phyloP scores from a whole-genome alignment of 2,888 invertebrate species.

The Luperina nickerlii region DNA sequence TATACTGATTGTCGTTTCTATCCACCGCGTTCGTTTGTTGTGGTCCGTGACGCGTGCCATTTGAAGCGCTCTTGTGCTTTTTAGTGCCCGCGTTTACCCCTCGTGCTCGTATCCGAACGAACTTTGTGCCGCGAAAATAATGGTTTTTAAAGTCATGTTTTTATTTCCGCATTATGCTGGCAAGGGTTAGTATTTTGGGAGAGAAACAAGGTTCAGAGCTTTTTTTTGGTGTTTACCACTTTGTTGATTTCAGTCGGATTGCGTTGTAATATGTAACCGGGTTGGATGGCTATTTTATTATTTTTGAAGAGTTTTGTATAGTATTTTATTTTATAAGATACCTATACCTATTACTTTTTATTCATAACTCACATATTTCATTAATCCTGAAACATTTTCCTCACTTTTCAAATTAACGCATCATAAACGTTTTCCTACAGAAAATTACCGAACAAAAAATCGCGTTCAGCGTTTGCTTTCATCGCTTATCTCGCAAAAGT shows the following conservation, averaged over 20 bases:
- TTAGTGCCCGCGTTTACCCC: conserved; percentile 89
- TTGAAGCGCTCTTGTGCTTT: conserved; percentile 87
- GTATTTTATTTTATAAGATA: background rate
- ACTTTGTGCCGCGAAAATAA: conserved; percentile 77
- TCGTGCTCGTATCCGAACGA: conserved; percentile 75
- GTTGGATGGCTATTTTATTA: conserved; percentile 14
- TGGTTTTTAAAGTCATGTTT: conserved; percentile 78
- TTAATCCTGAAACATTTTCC: conserved; percentile 30
- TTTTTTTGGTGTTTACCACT: conserved; percentile 36
- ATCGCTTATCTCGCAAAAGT: conserved; percentile 84
- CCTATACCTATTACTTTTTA: too few relatives aligned
- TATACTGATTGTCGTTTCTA: conserved; percentile 88
- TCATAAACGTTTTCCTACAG: conserved; percentile 61
- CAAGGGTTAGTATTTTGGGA: conserved; percentile 72
- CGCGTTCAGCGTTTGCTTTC: conserved; percentile 81
- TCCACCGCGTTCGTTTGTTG: conserved; percentile 86
- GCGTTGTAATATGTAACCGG: conserved; percentile 12
- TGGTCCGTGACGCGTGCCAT: conserved; percentile 87
- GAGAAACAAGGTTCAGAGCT: conserved; percentile 54
- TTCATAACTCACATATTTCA: background rate
- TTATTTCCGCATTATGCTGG: conserved; percentile 69
- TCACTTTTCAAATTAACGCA: conserved; percentile 62
- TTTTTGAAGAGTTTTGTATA: background rate
- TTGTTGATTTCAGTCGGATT: conserved; percentile 30
- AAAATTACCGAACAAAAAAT: conserved; percentile 75